Evolutionary conservation across 1,140 invertebrate species (phyloP).

Genomic region (Steinernema feltiae): DNA sequence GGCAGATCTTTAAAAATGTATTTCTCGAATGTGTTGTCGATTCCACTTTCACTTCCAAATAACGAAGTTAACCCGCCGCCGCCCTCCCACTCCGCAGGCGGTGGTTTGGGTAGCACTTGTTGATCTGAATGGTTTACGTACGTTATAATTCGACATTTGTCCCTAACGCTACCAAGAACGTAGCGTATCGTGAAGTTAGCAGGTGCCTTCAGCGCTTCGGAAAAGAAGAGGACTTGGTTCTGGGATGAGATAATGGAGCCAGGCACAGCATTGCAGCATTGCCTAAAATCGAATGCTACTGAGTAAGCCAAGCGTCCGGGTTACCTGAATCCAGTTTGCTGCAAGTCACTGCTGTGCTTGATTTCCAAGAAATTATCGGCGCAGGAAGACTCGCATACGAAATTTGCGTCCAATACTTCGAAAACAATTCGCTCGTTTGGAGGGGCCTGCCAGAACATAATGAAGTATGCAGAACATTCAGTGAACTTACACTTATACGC

Average conservation of each 20-base stretch:
- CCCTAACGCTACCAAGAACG: slow-evolving; percentile 25
- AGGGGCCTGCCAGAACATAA: too few relatives aligned
- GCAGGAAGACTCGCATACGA: slow-evolving; percentile 35
- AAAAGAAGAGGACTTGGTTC: slow-evolving; percentile 26
- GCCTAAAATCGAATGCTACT: slow-evolving; percentile 20
- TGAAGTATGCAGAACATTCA: too few relatives aligned
- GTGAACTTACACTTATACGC: slow-evolving; percentile 29
- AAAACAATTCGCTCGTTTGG: slow-evolving; percentile 25
- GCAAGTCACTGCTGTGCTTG: slow-evolving; percentile 28
- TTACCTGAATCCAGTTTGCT: slow-evolving; percentile 39
- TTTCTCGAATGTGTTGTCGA: slow-evolving; percentile 35
- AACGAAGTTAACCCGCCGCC: slow-evolving; percentile 24
- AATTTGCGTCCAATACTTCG: slow-evolving; percentile 35
- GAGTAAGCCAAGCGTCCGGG: not conserved
- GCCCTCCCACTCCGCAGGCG: slow-evolving; percentile 30
- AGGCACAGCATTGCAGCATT: slow-evolving; percentile 34
- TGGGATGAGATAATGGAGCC: slow-evolving; percentile 24
- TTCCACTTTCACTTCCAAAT: slow-evolving; percentile 29
- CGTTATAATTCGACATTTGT: not conserved
- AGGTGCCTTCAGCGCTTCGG: not conserved
- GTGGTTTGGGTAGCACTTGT: slow-evolving; percentile 13
- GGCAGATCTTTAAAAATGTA: slow-evolving; percentile 29
- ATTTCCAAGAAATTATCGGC: slow-evolving; percentile 38
- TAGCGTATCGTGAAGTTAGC: slow-evolving; percentile 33
- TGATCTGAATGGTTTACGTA: slow-evolving; percentile 19